Conservation (phyloP, 1,140 invertebrate species). For the Trialeurodes vaporariorum region DNA sequence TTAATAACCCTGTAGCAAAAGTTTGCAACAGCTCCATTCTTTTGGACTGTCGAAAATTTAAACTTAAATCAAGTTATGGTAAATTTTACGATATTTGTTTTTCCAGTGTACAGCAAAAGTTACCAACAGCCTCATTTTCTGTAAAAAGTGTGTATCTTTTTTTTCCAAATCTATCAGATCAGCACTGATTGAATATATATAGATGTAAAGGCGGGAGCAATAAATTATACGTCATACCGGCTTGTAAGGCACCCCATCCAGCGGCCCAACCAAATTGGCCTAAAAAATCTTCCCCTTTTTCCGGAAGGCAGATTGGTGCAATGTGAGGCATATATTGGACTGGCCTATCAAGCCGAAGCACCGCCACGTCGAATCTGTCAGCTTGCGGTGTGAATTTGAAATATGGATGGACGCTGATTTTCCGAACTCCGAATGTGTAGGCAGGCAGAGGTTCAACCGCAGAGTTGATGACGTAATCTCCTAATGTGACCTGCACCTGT, state of each 20-base stretch:
- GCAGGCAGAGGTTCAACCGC: slow-evolving; percentile 78
- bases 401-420: slow-evolving; percentile 83
- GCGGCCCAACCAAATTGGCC: slow-evolving; percentile 85
- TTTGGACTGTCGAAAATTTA: too few species aligned
- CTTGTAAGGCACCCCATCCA: slow-evolving; percentile 85
- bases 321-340: slow-evolving; percentile 87
- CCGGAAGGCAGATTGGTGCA: slow-evolving; percentile 81
- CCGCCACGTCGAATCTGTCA: slow-evolving; percentile 79
- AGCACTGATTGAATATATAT: too few species aligned
- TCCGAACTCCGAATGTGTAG: slow-evolving; percentile 76
- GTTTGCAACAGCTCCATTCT: too few species aligned
- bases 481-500: slow-evolving; percentile 82
- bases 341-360: slow-evolving; percentile 72
- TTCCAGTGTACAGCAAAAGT: too few species aligned
- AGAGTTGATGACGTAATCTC: slow-evolving; percentile 88
- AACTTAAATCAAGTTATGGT: too few species aligned
- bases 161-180: too few species aligned
- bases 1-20: too few species aligned
- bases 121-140: too few species aligned
- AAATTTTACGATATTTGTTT: too few species aligned
- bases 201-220: too few species aligned
- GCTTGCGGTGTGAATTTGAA: slow-evolving; percentile 85
- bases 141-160: too few species aligned
- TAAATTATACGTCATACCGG: slow-evolving; percentile 36
- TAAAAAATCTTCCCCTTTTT: slow-evolving; percentile 77